These are phyloP conservation scores for Archaeoteleia sp. DNA, from an alignment of 2,888 invertebrate species.

Conservation along the genomic window DNA sequence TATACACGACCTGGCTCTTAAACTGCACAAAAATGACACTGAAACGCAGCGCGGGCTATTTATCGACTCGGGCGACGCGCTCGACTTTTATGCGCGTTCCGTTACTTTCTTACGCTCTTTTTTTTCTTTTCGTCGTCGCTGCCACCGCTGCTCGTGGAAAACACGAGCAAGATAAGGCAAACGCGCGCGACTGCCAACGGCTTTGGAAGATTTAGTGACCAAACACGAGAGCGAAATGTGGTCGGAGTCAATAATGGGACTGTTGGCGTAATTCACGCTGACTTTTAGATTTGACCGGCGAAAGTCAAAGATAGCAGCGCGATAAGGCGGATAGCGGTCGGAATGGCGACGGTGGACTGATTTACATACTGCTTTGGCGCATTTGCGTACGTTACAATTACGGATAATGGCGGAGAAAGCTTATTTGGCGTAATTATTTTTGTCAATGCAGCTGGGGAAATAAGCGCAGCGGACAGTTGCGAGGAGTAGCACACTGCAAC, in stretches of 20 bases:
- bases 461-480: too few relatives aligned
- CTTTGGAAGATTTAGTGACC: conserved; percentile 42
- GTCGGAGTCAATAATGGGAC: conserved; percentile 24
- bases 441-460: too few relatives aligned
- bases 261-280: conserved; percentile 37
- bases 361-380: too few relatives aligned
- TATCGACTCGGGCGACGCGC: conserved; percentile 35
- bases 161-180: conserved; percentile 19
- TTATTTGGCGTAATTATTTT: too few relatives aligned
- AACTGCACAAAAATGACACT: conserved; percentile 26
- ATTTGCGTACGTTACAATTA: too few relatives aligned
- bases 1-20: conserved; percentile 5
- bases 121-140: conserved; percentile 11
- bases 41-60: conserved; percentile 37
- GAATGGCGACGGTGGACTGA: too few relatives aligned
- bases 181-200: conserved; percentile 21
- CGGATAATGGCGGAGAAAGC: too few relatives aligned
- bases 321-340: not conserved
- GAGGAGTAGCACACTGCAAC: too few relatives aligned
- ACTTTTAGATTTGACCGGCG: conserved; percentile 29
- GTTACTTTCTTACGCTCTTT: conserved; percentile 49
- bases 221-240: conserved; percentile 4
- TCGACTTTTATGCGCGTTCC: conserved; percentile 43
- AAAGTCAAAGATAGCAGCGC: conserved; percentile 34
- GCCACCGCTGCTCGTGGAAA: too few relatives aligned